Percentiles rank a stretch among this genome's conserved stretches.
phyloP scores from a whole-genome alignment of 2,797 vertebrate species.

The Channallabes apus region DNA sequence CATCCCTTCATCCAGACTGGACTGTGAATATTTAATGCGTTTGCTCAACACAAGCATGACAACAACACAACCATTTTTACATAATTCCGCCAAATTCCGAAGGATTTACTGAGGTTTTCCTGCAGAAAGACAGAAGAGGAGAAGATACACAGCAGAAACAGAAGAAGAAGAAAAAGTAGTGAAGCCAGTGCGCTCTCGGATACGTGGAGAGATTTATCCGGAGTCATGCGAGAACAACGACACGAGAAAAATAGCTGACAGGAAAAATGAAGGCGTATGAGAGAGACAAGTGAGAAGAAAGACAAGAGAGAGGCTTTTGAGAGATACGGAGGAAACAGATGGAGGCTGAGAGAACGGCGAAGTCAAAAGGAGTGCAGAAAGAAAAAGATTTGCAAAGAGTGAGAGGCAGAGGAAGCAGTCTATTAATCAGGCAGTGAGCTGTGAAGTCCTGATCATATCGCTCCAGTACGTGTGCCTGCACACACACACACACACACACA shows the following conservation, averaged over 20 bases:
- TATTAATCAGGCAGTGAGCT: slow-evolving; percentile 50
- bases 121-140: neutral
- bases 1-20: neutral
- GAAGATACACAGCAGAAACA: neutral
- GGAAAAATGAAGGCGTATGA: slow-evolving; percentile 1
- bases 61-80: neutral
- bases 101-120: neutral
- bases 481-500: slow-evolving; percentile 7
- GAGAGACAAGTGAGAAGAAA: slow-evolving; percentile 8
- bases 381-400: slow-evolving; percentile 11
- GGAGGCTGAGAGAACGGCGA: neutral
- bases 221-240: slow-evolving; percentile 10
- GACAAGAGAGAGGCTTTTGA: slow-evolving; percentile 8
- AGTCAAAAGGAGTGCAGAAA: slow-evolving; percentile 4
- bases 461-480: neutral
- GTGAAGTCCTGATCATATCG: slow-evolving; percentile 21
- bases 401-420: slow-evolving; percentile 24
- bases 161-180: no score
- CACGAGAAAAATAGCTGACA: neutral
- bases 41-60: neutral
- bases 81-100: neutral
- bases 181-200: neutral
- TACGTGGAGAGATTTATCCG: neutral
- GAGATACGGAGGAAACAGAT: slow-evolving; percentile 2
- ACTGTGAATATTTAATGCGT: neutral